Conservation (phyloP, 2,797 vertebrate genomes). For the Carduelis carduelis region DNA sequence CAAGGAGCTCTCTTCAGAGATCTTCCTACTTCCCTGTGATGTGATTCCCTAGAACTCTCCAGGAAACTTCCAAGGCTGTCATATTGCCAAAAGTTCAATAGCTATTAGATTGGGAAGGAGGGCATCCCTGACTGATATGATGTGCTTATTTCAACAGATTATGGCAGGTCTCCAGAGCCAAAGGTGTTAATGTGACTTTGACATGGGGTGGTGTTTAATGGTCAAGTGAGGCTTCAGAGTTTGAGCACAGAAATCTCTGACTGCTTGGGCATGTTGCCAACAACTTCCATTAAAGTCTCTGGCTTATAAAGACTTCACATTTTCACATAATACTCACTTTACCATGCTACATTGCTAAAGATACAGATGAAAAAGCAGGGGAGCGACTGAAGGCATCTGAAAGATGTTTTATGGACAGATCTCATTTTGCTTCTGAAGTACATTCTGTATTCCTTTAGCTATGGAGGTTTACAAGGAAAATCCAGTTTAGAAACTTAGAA, state of each 20-base stretch:
- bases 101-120: neutral
- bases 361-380: neutral
- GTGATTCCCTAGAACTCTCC: neutral
- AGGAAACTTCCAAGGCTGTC: neutral
- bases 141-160: neutral
- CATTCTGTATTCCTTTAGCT: constrained; percentile 4
- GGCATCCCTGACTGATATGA: neutral
- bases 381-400: neutral
- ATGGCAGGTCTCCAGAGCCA: neutral
- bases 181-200: constrained; percentile 12
- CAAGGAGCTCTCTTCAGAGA: neutral
- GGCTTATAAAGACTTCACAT: neutral
- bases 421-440: neutral
- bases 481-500: neutral
- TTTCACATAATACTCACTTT: neutral
- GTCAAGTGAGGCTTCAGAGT: neutral
- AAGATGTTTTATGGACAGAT: neutral
- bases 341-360: neutral
- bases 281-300: neutral
- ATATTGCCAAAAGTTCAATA: neutral
- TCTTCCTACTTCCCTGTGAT: neutral
- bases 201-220: neutral
- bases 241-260: neutral
- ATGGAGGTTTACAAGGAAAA: neutral
- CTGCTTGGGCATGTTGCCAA: neutral